A percentile compares a stretch with the other conserved stretches of the same genome.
phyloP scores from a whole-genome alignment of 2,888 invertebrate species.

The Cylloceria caligata region DNA sequence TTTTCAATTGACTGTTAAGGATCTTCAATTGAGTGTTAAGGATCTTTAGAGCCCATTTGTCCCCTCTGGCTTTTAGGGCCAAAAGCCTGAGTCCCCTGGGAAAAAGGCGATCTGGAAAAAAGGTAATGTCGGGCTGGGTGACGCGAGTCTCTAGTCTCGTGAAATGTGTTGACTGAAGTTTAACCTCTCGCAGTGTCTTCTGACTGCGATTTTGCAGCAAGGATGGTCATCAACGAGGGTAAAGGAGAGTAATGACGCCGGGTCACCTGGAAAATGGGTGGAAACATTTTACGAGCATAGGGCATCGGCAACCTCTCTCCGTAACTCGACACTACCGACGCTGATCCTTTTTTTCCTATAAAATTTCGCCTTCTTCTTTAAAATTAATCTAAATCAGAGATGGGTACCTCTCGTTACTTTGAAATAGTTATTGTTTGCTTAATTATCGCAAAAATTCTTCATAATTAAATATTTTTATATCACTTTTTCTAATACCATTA shows the following conservation, averaged over 20 bases:
- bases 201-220: conserved; percentile 21
- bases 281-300: conserved; percentile 80
- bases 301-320: conserved; percentile 74
- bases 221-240: conserved; percentile 62
- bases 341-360: conserved; percentile 68
- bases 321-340: conserved; percentile 76
- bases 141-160: conserved; percentile 67
- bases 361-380: background rate
- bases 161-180: conserved; percentile 72
- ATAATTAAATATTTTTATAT: too few species aligned
- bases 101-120: conserved; percentile 61
- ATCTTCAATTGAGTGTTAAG: background rate
- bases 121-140: conserved; percentile 71
- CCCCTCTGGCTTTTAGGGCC: background rate
- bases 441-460: background rate
- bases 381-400: conserved; percentile 26
- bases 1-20: background rate
- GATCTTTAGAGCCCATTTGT: background rate
- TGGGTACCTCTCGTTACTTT: background rate
- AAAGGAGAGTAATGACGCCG: conserved; percentile 64
- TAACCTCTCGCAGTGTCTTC: conserved; percentile 38
- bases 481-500: too few species aligned
- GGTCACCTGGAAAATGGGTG: conserved; percentile 81
- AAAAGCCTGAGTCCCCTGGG: conserved; percentile 9
- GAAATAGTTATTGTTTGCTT: background rate